Evolutionary conservation across 2,113 vertebrate species (phyloP), one percentile per base, ranked within the genome.

Genomic region (Condylura cristata): DNA sequence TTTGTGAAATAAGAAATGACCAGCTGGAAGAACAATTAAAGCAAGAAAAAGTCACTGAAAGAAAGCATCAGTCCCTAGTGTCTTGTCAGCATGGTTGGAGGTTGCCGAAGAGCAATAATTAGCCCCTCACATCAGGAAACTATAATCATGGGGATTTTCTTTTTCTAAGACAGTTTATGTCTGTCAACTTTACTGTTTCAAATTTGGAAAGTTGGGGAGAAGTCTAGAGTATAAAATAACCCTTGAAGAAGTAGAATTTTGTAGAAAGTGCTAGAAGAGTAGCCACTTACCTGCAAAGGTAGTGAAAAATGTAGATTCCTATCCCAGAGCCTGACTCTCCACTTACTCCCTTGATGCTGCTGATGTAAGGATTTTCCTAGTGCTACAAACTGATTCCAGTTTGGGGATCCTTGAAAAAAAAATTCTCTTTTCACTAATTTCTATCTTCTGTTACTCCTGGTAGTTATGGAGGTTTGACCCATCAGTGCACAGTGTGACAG

Each of bases 221-320:
- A 48, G 53, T 24, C 32, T 70, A 66, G 22, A 88, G 53, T 9
- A 71, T 78, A 6, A 41, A 30, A 3, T 28, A 20, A 10, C 93
- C 91, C 71, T 84, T 37, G 3, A 53, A 80, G 61, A 94, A 85
- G 41, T 58, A 71, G 16, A 90, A 63, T 30, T 89, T 74, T 61
- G 34, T n/a, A 53, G 13, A 30, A 61, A 70, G 18, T 13, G 22
- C 37, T n/a, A 24, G 14, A 75, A 12, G 24, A 65, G 6, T 17
- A 41, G 18, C 1, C 32, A 18, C 2, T 61, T 34, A 60, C 26
- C 26, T 65, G 18, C 37, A 46, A 92, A 72, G 28, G 58, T 58
- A 44, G 7, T 41, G 56, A 86, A 72, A 72, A 60, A 34, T 65
- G 14, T n/a, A 7, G 68, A 70, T 46, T 74, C 28, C 17, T 72